Percentiles rank a stretch among this genome's conserved stretches.
Conservation (phyloP, 92 coral and sea anemone species). For the Bergia sp. region DNA sequence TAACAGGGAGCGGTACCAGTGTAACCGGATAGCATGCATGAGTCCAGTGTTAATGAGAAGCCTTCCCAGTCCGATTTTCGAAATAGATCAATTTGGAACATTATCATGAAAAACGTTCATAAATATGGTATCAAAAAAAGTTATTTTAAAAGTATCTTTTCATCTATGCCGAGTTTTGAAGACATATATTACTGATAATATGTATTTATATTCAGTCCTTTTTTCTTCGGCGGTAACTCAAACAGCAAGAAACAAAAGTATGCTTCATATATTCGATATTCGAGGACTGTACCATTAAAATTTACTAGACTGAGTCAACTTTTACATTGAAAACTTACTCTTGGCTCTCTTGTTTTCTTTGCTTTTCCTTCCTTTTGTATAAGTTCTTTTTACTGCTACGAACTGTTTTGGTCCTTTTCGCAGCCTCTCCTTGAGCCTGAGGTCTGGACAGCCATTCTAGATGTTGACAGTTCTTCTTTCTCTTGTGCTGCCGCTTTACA, state of each 20-base stretch:
- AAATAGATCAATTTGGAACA: not conserved
- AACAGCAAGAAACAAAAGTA: too few relatives aligned
- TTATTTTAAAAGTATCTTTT: too few relatives aligned
- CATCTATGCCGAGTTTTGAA: too few relatives aligned
- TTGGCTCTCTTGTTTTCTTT: not conserved
- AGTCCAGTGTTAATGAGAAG: too few relatives aligned
- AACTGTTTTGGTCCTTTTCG: not conserved
- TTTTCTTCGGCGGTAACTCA: not conserved
- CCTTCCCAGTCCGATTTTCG: too few relatives aligned
- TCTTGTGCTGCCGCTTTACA: constrained; percentile 8
- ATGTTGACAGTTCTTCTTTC: constrained; percentile 9
- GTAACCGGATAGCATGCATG: too few relatives aligned
- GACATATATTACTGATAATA: too few relatives aligned
- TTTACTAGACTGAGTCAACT: not conserved
- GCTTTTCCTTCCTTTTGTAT: not conserved
- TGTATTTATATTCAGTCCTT: too few relatives aligned
- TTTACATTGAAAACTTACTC: not conserved
- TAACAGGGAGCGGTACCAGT: too few relatives aligned
- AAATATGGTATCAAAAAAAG: too few relatives aligned
- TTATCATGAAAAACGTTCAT: too few relatives aligned
- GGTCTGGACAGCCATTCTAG: not conserved
- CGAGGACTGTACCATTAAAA: not conserved
- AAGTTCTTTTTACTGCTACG: not conserved
- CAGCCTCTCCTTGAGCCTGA: not conserved
- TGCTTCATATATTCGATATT: too few relatives aligned